phyloP scores from a whole-genome alignment of 2,888 invertebrate genomes.

The Ophioninae sp. region DNA sequence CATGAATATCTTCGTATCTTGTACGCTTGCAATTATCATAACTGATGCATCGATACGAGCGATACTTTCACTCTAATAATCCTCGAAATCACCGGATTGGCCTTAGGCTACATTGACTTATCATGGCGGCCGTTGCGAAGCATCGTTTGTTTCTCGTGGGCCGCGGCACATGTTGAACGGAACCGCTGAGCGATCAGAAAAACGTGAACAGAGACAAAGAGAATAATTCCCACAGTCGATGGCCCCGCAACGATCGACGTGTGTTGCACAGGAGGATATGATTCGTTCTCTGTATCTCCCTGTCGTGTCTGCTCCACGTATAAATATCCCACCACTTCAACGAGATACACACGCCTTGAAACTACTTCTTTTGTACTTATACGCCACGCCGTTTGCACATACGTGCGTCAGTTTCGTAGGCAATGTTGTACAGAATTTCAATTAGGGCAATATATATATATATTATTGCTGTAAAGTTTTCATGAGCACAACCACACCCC shows the following conservation, averaged over 20 bases:
- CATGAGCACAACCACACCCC: neutral
- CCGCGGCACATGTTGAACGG: neutral
- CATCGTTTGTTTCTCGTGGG: neutral
- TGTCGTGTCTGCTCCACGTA: constrained; percentile 20
- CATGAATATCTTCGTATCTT: neutral
- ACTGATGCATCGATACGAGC: neutral
- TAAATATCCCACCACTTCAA: constrained; percentile 2
- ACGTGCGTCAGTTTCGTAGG: constrained; percentile 17
- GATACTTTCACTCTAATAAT: neutral
- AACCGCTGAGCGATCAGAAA: neutral
- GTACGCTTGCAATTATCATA: neutral
- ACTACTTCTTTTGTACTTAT: constrained; percentile 6
- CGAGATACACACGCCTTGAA: neutral
- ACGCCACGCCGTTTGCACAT: neutral
- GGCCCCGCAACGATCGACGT: neutral
- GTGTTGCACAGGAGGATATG: neutral
- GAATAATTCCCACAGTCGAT: neutral
- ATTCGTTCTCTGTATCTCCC: neutral
- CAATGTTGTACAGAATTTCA: constrained; percentile 14
- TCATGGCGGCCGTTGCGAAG: neutral
- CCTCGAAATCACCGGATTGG: neutral
- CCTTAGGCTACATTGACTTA: neutral
- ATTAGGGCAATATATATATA: constrained; percentile 5
- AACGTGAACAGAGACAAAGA: neutral
- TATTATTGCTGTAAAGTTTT: constrained; percentile 28